Conservation (phyloP, 1,140 invertebrate genomes). For the Hermetia illucens region DNA sequence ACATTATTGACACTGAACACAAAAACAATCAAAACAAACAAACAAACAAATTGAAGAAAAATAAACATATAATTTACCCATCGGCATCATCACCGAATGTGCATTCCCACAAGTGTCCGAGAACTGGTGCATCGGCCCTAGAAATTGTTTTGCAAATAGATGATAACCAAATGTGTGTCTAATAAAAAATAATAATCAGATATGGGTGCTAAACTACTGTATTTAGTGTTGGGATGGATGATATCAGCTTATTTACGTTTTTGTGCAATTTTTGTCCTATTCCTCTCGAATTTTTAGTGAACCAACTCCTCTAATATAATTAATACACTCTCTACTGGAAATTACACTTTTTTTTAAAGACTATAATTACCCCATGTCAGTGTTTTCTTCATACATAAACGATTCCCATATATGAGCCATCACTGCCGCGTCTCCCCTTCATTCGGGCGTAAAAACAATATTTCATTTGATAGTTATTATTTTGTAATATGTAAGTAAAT, state of each 20-base stretch:
- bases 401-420: constrained; percentile 84
- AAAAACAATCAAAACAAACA: not conserved
- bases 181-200: no score
- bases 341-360: no score
- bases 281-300: no score
- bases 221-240: no score
- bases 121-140: constrained; percentile 92
- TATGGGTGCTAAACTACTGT: no score
- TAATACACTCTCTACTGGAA: no score
- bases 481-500: no score
- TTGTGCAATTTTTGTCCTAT: no score
- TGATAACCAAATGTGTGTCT: not conserved
- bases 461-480: constrained; percentile 2
- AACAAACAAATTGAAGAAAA: not conserved
- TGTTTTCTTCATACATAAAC: constrained; percentile 52
- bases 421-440: constrained; percentile 83
- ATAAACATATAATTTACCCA: constrained; percentile 46
- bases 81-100: constrained; percentile 62
- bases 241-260: no score
- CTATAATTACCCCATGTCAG: constrained; percentile 41
- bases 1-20: not conserved
- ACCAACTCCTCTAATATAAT: no score
- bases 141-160: constrained; percentile 17
- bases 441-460: constrained; percentile 5
- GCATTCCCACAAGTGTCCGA: constrained; percentile 89